phyloP scores from a whole-genome alignment of 2,797 vertebrate species.

The Pristis pectinata region DNA sequence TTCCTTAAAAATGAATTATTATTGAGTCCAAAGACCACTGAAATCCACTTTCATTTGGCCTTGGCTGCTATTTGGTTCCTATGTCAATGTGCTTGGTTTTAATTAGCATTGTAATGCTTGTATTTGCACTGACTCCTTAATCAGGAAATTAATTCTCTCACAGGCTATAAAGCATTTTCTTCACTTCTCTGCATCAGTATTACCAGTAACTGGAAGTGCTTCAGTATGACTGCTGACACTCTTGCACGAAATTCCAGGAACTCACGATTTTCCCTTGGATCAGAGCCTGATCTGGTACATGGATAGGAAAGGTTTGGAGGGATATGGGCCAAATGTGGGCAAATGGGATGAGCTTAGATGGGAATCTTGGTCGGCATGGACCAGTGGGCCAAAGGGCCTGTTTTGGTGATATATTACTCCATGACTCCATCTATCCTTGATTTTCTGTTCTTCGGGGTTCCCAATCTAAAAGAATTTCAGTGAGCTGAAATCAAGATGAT shows the following conservation, averaged over 20 bases:
- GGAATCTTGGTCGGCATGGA: too few species aligned
- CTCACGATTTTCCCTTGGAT: background rate
- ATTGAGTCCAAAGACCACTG: background rate
- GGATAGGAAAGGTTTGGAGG: too few species aligned
- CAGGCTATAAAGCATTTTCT: background rate
- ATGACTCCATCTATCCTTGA: too few species aligned
- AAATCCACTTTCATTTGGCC: background rate
- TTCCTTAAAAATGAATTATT: background rate
- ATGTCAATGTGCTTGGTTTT: background rate
- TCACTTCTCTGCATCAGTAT: background rate
- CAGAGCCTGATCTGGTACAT: background rate
- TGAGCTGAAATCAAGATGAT: background rate
- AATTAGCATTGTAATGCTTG: background rate
- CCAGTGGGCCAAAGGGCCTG: too few species aligned
- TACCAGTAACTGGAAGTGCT: background rate
- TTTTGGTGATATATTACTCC: too few species aligned
- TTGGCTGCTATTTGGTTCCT: background rate
- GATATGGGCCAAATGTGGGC: too few species aligned
- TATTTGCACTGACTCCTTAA: background rate
- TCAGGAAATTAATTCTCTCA: background rate
- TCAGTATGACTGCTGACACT: background rate
- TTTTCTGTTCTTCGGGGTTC: background rate
- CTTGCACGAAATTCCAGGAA: too few species aligned
- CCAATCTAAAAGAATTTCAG: background rate
- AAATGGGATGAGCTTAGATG: too few species aligned